Base-by-base conservation (phyloP, 2,797 vertebrate species). In the Poeciliopsis paucimaculata region DNA sequence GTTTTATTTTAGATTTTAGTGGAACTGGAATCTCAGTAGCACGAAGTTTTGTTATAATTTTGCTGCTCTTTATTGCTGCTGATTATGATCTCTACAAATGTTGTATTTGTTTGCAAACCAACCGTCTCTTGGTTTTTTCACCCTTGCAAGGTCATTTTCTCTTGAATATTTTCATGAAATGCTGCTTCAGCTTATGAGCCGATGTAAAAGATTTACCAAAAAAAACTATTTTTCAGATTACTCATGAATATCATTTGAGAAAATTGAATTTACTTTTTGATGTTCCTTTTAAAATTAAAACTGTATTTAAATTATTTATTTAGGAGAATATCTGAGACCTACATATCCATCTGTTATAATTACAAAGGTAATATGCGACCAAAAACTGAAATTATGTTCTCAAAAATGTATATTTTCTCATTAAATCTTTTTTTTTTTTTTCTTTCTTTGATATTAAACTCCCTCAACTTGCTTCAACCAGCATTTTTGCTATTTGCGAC, bases 401-500 rank as follows among this genome's bases (percentile, higher is more conserved):
- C 2, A 64, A 20, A 49, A 46, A 46, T 46, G 4, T 46, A 20
- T 36, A 3, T 20, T 39, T 66, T 18, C 36, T 39, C 28, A 62
- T 34, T 34, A 16, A 57, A 57, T 55, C 53, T 23, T 23, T 23
- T 51, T 51, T 2, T 8, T 1, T 4, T 20, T 39, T 39, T 53
- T 64, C 36, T 66, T 43, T 18, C 64, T 12, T 43, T 15, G 23
- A 41, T 70, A 51, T 68, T n/a, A 26, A 70, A 43, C 11, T 43
- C 39, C 12, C 11, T 45, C 43, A 26, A 43, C 12, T 68, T 41
- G 18, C 36, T 70, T 71, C 36, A 23, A 12, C 43, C 39, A n/a
- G 13, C 26, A 28, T 55, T 55, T 51, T 55, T 39, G 31, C 26
- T 64, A 72, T 80, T 68, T 83, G 46, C 7, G 18, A 51, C 53